Evolutionary conservation across 2,797 vertebrate genomes (phyloP), one percentile per base, ranked within the genome.

Genomic region (Cirrhinus molitorella): DNA sequence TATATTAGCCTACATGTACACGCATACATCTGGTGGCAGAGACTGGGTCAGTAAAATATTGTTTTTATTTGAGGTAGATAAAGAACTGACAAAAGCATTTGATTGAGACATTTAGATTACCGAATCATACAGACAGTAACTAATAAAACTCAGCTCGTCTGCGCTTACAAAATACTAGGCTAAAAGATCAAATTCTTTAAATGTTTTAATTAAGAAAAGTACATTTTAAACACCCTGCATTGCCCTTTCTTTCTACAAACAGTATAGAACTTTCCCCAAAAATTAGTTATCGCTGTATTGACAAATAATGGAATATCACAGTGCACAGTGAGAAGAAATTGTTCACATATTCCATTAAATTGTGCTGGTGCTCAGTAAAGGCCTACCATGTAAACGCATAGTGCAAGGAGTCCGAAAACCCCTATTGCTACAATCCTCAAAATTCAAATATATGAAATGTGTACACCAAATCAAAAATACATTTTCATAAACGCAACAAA

Each of bases 361-460:
- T 74, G 66, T 83, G 80, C 72, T 77, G 77, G 23, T 37, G 55
- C 51, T 77, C 61, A 78, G 6, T 80, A 49, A 83, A 83, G 83
- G 85, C 68, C 67, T 93, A 95, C 92, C 93, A 93, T 95, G 94
- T 94, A 94, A 95, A 94, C 93, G 93, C 93, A 93, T 95, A 96
- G 94, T 96, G 94, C 95, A 96, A 95, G 83, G 80, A 83, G 67
- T 93, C 91, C 88, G 84, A 75, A 51, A 81, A 81, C 76, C 68
- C 25, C 79, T 74, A 74, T 47, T 66, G 63, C 61, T 81, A 83
- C 76, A 63, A 47, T 74, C 59, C 40, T 49, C 76, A 83, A 74
- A 65, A 34, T 10, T 66, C 43, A 53, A 21, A 40, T 25, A 70
- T 21, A 65, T 72, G 28, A 49, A 53, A 75, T 66, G 31, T 31